Base-by-base conservation (phyloP, 1,140 invertebrate genomes). In the Marisa cornuarietis region DNA sequence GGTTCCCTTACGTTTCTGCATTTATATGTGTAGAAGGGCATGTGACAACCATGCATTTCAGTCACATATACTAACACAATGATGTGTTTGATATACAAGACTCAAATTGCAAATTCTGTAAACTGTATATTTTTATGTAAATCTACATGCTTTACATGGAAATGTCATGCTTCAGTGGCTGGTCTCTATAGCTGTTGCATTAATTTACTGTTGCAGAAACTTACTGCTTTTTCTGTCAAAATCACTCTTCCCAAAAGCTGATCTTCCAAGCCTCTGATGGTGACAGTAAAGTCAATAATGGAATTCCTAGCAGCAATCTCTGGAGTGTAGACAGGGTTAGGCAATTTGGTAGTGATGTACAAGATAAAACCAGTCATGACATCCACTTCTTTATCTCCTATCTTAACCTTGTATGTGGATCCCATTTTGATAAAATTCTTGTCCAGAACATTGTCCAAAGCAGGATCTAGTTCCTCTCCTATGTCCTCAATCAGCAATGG, bases 371-470 rank as follows among this genome's bases (percentile, higher is more conserved):
- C 96, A 76, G 96, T 96, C 94, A 98, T 96, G 0, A 99, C 95
- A 86, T 99, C 97, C 89, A 96, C 97, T 91, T 98, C 97, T 88
- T 98, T 98, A 89, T 98, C 97, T 1, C 97, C 97, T 13, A 98
- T 95, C 71, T 52, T 69, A 7, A 69, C 68, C n/a, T 76, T 99
- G 88, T 96, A 95, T 81, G 97, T 97, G 16, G 96, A 96, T 62
- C 97, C 97, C 20, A 96, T 97, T 92, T 98, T 98, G 54, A 99
- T 98, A 85, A 98, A 98, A 91, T 99, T 99, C 88, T 98, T 98
- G 87, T 99, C 97, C 31, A 99, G 91, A 0, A 99, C 95, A 91
- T 99, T 98, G 87, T 99, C 97, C 66, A 99, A 94, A 0, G 98
- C 96, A 26, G 97, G 97, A 92, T 99, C 97, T 24, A 99, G 91